Evolutionary conservation across 2,113 vertebrate species (phyloP), one percentile per base, ranked within the genome.

Genomic region (Oncorhynchus keta): DNA sequence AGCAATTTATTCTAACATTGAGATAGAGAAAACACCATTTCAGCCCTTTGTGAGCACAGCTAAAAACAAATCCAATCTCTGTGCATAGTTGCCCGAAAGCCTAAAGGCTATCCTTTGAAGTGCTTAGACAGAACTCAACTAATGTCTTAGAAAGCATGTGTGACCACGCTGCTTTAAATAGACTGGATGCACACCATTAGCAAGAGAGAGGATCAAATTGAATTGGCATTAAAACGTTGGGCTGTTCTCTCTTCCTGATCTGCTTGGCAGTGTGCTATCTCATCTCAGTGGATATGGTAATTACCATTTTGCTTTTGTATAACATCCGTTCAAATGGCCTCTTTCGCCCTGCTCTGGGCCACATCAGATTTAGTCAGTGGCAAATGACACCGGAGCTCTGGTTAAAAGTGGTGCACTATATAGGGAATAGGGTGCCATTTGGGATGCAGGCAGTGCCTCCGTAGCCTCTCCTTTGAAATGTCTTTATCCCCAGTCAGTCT

Each of bases 261-360:
- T 71, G 49, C 39, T 9, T 74, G 61, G 32, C 20, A 59, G 68
- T 65, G 48, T 48, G 45, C 26, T 32, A 68, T 73, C 51, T 72
- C 65, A 69, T 79, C 74, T 74, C 67, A 20, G 49, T 51, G 59
- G 20, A 62, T 62, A 62, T 3, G 45, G 11, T 28, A 65, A 74
- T 82, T 73, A 70, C 11, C 32, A 72, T 51, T 59, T 61, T 79
- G 24, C 55, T 22, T 62, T 75, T 64, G 32, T 28, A 39, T 70
- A 35, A 55, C 71, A 65, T 65, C 22, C 57, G 26, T 70, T 59
- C 26, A 66, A 70, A 61, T 49, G 48, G 48, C 13, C 35, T 30
- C 5, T 57, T 24, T 18, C 5, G 22, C 45, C 59, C 26, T 48
- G 1, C 59, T 62, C 67, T 35, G 30, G 16, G 30, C 18, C 3